phyloP scores from a whole-genome alignment of 37 sponge, comb jelly and placozoan genomes.

The Chondrosia reniformis region DNA sequence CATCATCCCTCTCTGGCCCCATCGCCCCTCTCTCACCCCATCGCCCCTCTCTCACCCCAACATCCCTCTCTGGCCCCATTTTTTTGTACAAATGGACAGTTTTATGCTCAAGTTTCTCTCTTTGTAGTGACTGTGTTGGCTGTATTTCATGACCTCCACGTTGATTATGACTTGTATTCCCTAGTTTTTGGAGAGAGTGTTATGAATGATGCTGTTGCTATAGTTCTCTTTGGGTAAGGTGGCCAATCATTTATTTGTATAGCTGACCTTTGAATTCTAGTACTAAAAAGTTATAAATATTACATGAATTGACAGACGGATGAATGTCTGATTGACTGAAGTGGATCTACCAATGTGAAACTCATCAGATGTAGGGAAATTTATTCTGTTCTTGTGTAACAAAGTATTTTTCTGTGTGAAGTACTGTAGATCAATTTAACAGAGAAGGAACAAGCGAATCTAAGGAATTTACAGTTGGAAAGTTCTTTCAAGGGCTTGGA shows the following conservation, averaged over 20 bases:
- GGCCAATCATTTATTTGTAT: too few species aligned
- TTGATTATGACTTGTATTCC: conserved; percentile 89
- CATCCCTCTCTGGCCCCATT: too few species aligned
- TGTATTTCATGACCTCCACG: conserved; percentile 93
- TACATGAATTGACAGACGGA: too few species aligned
- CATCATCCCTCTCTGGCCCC: too few species aligned
- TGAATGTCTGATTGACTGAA: background rate
- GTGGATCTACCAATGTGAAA: background rate
- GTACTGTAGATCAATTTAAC: conserved; percentile 60
- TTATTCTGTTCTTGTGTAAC: background rate
- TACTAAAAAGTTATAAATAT: background rate
- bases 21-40: too few species aligned
- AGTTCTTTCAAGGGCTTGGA: conserved; percentile 41
- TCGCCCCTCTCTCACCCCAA: too few species aligned
- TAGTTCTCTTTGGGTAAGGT: conserved; percentile 69
- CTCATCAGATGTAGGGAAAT: background rate
- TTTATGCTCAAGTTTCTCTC: background rate
- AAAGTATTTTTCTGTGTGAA: too few species aligned
- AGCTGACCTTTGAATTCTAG: background rate
- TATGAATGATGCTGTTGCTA: conserved; percentile 98
- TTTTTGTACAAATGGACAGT: too few species aligned
- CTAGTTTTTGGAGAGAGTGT: conserved; percentile 99
- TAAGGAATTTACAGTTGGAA: conserved; percentile 18
- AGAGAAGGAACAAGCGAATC: background rate
- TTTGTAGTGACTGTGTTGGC: conserved; percentile 92